A percentile compares a stretch with the other conserved stretches of the same genome.
These are phyloP conservation scores for Mantis religiosa DNA, from an alignment of 2,888 invertebrate species.

Conservation along the genomic window DNA sequence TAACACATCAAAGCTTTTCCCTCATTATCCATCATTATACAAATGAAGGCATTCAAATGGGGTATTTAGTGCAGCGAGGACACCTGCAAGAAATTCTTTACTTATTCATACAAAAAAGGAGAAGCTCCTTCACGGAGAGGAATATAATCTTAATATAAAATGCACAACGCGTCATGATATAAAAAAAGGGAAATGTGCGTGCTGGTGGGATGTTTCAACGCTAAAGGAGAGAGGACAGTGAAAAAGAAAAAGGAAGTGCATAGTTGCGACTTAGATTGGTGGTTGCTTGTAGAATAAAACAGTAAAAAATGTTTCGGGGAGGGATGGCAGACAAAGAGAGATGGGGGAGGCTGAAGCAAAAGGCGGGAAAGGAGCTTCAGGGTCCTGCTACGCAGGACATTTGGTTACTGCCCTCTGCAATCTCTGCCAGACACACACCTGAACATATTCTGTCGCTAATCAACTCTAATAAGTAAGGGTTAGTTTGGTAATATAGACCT, in stretches of 20 bases:
- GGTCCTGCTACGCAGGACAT: neutral
- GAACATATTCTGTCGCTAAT: neutral
- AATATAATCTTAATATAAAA: constrained; percentile 7
- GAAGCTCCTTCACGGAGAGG: neutral
- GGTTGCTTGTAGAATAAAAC: neutral
- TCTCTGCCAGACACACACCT: neutral
- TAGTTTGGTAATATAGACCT: too few species aligned
- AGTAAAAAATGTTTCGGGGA: neutral
- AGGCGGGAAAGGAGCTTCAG: neutral
- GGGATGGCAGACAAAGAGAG: neutral
- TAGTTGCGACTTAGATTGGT: constrained; percentile 14
- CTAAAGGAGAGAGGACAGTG: neutral
- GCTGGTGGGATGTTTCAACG: neutral
- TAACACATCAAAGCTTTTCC: neutral
- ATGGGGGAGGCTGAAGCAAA: neutral
- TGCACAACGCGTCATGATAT: constrained; percentile 14
- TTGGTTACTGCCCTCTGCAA: neutral
- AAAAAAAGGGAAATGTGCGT: neutral
- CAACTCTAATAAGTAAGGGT: too few species aligned
- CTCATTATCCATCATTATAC: neutral
- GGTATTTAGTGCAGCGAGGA: neutral
- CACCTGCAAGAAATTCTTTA: neutral
- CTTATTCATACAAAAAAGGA: neutral
- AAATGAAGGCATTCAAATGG: neutral
- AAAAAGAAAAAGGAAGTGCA: neutral